Evolutionary conservation across 2,888 invertebrate species (phyloP), one percentile per base, ranked within the genome.

Genomic region (Netelia inedita): DNA sequence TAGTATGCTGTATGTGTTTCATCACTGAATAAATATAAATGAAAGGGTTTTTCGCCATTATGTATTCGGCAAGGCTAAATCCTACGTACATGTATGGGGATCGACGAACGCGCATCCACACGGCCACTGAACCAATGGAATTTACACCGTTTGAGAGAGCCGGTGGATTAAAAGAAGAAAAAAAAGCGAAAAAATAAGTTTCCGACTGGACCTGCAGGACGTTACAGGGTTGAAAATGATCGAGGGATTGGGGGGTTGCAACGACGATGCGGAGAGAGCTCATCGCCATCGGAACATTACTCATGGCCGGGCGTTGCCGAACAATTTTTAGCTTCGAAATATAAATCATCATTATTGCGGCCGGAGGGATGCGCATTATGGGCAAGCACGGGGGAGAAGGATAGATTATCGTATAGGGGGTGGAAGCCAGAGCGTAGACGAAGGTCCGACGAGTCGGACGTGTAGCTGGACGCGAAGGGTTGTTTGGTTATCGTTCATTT

Each of bases 311-410:
- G 94, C 93, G 94, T 93, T 94, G 94, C 94, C 94, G 94, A 19
- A 41, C 94, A 94, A 94, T 95, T 95, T 95, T 94, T 94, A 94
- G 92, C 94, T 93, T 94, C 89, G 94, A 94, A 94, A 93, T 53
- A 95, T 95, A 95, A 95, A 95, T 95, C 95, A 95, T 95, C 95
- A 95, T 95, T 95, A 95, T 95, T 94, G 90, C 89, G 94, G 94
- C 94, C 94, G 92, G 93, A 93, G 91, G 91, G 92, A 90, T 91
- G 91, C 91, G 91, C 91, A 92, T 93, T 92, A 91, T 90, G 75
- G 75, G 46, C 72, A 50, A 41, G 55, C 41, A 72, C 55, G 59
- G 11, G 68, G 35, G 6, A 6, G 1, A 6, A 28, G 90, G 91
- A 88, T 85, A 61, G 78, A 78, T 74, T 73, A 72, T 78, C 66